Evolutionary conservation across 2,797 vertebrate genomes (phyloP).

Genomic region (Protosalanx chinensis): DNA sequence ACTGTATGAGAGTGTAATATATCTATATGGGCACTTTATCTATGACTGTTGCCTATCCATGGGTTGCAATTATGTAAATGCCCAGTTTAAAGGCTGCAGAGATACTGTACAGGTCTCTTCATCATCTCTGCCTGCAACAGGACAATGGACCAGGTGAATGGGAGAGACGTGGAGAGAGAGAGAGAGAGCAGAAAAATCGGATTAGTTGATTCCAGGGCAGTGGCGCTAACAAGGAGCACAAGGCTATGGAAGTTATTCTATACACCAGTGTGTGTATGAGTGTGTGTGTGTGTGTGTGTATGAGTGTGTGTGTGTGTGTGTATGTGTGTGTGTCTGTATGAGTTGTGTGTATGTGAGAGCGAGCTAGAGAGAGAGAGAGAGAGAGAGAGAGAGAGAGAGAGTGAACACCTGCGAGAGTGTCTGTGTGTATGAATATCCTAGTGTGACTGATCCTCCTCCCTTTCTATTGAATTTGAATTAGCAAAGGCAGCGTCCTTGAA

Average conservation of each 20-base stretch:
- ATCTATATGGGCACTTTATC: slow-evolving; percentile 1
- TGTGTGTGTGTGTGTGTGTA: too few species aligned
- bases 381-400: slow-evolving; percentile 5
- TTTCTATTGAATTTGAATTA: neutral
- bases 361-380: slow-evolving; percentile 7
- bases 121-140: neutral
- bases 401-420: neutral
- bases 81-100: neutral
- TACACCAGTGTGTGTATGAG: slow-evolving; percentile 23
- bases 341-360: too few species aligned
- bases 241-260: slow-evolving; percentile 58
- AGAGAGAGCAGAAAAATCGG: slow-evolving; percentile 48
- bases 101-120: neutral
- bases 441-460: neutral
- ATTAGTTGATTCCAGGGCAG: slow-evolving; percentile 63
- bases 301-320: too few species aligned
- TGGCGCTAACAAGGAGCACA: slow-evolving; percentile 68
- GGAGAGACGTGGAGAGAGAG: neutral
- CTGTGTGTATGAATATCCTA: neutral
- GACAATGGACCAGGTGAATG: neutral
- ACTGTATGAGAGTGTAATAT: slow-evolving; percentile 18
- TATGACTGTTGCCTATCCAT: slow-evolving; percentile 17
- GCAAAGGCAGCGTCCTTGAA: neutral
- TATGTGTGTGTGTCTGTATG: too few species aligned
- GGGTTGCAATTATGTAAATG: slow-evolving; percentile 35